Evolutionary conservation across 1,140 invertebrate genomes (phyloP).

Genomic region (Halesus radiatus): DNA sequence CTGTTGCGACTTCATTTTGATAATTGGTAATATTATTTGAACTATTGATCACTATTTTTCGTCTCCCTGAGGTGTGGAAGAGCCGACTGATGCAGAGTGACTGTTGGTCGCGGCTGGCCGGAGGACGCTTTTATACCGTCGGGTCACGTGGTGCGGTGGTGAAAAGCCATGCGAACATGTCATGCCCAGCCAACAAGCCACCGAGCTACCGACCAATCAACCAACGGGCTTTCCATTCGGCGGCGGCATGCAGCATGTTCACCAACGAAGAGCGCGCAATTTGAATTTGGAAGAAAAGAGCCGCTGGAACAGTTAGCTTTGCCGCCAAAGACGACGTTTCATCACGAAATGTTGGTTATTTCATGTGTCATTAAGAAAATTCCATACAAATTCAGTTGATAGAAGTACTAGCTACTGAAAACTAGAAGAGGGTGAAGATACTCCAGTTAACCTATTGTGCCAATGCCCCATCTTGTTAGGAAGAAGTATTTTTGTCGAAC

Average conservation of each 20-base stretch:
- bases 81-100: neutral
- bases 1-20: conserved; percentile 54
- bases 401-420: no score
- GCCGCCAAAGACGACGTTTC: no score
- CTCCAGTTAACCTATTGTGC: no score
- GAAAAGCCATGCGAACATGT: conserved; percentile 35
- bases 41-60: conserved; percentile 7
- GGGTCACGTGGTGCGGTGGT: neutral
- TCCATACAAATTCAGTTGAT: no score
- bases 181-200: neutral
- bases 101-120: conserved; percentile 13
- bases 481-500: no score
- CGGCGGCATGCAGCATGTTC: neutral
- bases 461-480: no score
- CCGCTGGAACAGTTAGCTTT: no score
- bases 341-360: no score
- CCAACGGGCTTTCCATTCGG: conserved; percentile 26
- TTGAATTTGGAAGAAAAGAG: conserved; percentile 16
- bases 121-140: conserved; percentile 27
- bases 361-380: no score
- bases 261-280: conserved; percentile 4
- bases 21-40: conserved; percentile 19
- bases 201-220: no score
- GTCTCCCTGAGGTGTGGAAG: neutral
- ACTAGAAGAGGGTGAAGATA: no score